Conservation (phyloP, 2,888 invertebrate genomes). For the Lasioglossum morio region DNA sequence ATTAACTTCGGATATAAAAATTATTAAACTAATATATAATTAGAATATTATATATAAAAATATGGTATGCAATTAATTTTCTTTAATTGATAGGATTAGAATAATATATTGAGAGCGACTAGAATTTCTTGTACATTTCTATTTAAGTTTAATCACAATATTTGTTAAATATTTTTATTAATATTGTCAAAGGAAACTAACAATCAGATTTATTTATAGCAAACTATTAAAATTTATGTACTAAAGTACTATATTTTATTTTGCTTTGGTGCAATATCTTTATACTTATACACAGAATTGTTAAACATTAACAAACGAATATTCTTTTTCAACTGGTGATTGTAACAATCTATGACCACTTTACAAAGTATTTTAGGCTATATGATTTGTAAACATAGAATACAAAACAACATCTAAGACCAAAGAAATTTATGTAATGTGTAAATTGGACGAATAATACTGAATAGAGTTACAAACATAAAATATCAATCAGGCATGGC, state of each 20-base stretch:
- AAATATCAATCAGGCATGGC: conserved; percentile 29
- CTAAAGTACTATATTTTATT: conserved; percentile 29
- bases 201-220: conserved; percentile 28
- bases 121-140: conserved; percentile 23
- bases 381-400: conserved; percentile 63
- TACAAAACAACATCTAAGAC: conserved; percentile 77
- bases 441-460: conserved; percentile 69
- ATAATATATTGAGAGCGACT: conserved; percentile 15
- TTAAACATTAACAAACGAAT: conserved; percentile 24
- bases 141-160: conserved; percentile 20
- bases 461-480: conserved; percentile 54
- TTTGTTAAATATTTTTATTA: conserved; percentile 34
- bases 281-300: conserved; percentile 40
- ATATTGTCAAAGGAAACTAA: conserved; percentile 13
- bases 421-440: conserved; percentile 81
- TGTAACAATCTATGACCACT: conserved; percentile 66
- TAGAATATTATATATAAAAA: conserved; percentile 14
- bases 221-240: conserved; percentile 20
- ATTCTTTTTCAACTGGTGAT: conserved; percentile 56
- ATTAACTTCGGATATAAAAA: conserved; percentile 25
- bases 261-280: conserved; percentile 53
- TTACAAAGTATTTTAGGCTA: conserved; percentile 55
- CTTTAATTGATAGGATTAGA: conserved; percentile 27
- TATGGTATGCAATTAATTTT: conserved; percentile 25
- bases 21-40: conserved; percentile 31